A percentile compares a stretch with the other conserved stretches of the same genome.
phyloP scores from a whole-genome alignment of 2,888 invertebrate genomes.

The Eupithecia insigniata region DNA sequence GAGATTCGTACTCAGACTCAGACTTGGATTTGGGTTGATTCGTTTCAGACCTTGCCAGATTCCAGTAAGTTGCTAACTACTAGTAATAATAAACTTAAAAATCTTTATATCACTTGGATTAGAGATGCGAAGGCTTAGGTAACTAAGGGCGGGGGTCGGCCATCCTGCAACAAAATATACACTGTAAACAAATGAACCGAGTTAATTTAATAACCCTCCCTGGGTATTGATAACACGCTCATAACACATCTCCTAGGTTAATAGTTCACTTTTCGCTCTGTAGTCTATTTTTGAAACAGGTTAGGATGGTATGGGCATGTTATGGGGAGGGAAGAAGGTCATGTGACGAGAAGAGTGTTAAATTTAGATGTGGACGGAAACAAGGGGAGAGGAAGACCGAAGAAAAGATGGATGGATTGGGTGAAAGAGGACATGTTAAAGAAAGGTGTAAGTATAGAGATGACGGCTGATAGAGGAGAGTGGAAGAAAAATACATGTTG shows the following conservation, averaged over 20 bases:
- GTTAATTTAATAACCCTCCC: neutral
- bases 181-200: neutral
- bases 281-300: neutral
- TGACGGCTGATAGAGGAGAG: too few relatives aligned
- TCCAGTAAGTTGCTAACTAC: neutral
- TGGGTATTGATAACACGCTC: neutral
- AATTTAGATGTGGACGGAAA: too few relatives aligned
- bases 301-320: too few relatives aligned
- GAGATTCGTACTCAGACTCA: neutral
- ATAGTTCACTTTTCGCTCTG: neutral
- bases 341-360: too few relatives aligned
- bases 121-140: constrained; percentile 45
- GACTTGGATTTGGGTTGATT: neutral
- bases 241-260: neutral
- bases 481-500: too few relatives aligned
- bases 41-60: neutral
- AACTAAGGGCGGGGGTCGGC: constrained; percentile 70
- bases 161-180: constrained; percentile 69
- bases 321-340: too few relatives aligned
- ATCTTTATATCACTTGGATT: constrained; percentile 49
- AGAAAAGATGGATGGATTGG: too few relatives aligned
- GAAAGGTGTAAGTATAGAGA: too few relatives aligned
- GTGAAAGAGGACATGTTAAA: too few relatives aligned
- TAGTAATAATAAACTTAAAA: constrained; percentile 44
- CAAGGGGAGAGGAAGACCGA: too few relatives aligned